Percentiles rank a stretch among this genome's conserved stretches.
Conservation (phyloP, 1,140 invertebrate species). For the Cylas formicarius region DNA sequence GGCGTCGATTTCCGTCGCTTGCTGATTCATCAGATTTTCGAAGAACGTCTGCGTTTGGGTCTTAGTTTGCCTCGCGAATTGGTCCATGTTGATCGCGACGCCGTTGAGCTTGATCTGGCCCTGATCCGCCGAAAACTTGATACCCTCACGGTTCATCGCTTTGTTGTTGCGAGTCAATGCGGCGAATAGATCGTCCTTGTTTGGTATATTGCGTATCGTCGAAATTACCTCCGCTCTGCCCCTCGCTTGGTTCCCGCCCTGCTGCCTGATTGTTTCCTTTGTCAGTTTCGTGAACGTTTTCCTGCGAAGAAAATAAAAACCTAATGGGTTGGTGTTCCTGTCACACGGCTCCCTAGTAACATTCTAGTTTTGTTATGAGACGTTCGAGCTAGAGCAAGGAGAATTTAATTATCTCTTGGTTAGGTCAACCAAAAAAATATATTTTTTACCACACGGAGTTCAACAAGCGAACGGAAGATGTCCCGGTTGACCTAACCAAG, state of each 20-base stretch:
- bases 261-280: conserved; percentile 29
- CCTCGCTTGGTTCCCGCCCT: conserved; percentile 20
- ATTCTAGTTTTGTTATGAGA: no score
- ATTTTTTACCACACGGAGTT: no score
- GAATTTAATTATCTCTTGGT: no score
- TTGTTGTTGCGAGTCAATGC: conserved; percentile 32
- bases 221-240: conserved; percentile 36
- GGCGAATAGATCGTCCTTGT: conserved; percentile 34
- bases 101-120: conserved; percentile 32
- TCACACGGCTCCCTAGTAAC: no score
- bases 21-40: conserved; percentile 16
- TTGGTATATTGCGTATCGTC: conserved; percentile 30
- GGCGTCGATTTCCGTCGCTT: background rate
- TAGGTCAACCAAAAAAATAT: no score
- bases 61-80: conserved; percentile 24
- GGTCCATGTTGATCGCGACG: conserved; percentile 26
- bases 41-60: conserved; percentile 18
- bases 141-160: conserved; percentile 28
- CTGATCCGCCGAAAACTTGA: conserved; percentile 27
- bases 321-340: no score
- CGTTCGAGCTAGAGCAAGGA: no score
- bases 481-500: no score
- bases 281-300: conserved; percentile 34
- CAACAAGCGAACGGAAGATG: no score
- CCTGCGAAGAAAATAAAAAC: conserved; percentile 24